These are phyloP conservation scores for Aix galericulata DNA, from an alignment of 2,113 vertebrate species.

Conservation along the genomic window DNA sequence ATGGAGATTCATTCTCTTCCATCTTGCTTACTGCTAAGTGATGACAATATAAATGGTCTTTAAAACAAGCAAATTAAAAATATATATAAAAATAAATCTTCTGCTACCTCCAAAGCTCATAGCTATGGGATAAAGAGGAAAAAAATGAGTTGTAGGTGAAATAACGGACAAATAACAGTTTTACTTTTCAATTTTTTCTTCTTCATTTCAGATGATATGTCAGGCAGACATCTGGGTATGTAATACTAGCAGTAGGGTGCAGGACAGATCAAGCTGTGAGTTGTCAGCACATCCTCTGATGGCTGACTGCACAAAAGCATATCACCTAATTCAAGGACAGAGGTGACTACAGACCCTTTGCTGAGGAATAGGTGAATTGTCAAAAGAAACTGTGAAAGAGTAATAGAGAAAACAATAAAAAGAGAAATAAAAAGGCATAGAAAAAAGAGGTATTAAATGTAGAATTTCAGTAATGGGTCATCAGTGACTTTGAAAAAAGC, in stretches of 20 bases:
- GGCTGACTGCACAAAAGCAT: slow-evolving; percentile 15
- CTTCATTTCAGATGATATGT: neutral
- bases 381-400: neutral
- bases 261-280: slow-evolving; percentile 48
- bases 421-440: neutral
- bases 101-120: neutral
- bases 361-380: neutral
- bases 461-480: slow-evolving; percentile 10
- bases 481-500: neutral
- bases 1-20: neutral
- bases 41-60: neutral
- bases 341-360: neutral
- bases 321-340: slow-evolving; percentile 40
- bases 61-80: neutral
- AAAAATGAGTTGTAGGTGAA: neutral
- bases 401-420: slow-evolving; percentile 14
- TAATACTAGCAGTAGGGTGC: slow-evolving; percentile 25
- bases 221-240: slow-evolving; percentile 40
- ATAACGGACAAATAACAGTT: neutral
- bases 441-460: slow-evolving; percentile 31
- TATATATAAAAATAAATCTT: neutral
- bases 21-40: neutral
- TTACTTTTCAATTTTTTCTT: neutral
- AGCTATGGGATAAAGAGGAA: neutral
- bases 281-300: neutral